Base-by-base conservation (phyloP, 2,888 invertebrate species). In the Leucozona laternaria region DNA sequence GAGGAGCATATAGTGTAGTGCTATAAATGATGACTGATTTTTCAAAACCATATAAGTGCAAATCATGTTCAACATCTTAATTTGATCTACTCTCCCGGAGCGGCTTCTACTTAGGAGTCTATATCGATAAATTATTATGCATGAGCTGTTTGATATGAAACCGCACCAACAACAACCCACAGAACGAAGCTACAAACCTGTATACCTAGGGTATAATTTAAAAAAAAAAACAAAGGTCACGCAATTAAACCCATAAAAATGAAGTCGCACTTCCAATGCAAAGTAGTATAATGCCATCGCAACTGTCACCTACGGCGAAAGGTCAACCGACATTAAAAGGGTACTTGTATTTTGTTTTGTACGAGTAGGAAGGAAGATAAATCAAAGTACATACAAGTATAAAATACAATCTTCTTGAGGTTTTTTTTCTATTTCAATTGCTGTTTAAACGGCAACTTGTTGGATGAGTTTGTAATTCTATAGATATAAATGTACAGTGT, bases 1-100 rank as follows among this genome's bases (percentile, higher is more conserved):
- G 48, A 48, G 66, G 66, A 48, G 20, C 48, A 28, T 17, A 58
- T 50, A 53, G 53, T 34, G 53, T 57, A 60, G 57, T 71, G 22
- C 31, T 22, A 68, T 50, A 68, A 37, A 68, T 53, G 68, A 48
- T 66, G 81, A 71, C 53, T 76, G 84, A 84, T 53, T 85, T 77
- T 62, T 80, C 62, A 81, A 71, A 40, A 0, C 86, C 86, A 79
- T 86, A 72, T 78, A 82, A 82, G 86, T 86, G 78, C 72, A 85
- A 85, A 75, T 70, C 81, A 75, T 86, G 86, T 82, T 82, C 78
- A 75, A 86, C 86, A 79, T 81, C 86, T 86, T 86, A 82, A 86
- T 86, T 81, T 86, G 86, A 86, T 86, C 68, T 71, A 78, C 78
- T 82, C 80, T 80, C 77, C 76, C 50, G 80, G 22, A 79, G 79